A percentile compares a stretch with the other conserved stretches of the same genome.
phyloP scores from a whole-genome alignment of 2,888 invertebrate species.

The Mesoligia furuncula region DNA sequence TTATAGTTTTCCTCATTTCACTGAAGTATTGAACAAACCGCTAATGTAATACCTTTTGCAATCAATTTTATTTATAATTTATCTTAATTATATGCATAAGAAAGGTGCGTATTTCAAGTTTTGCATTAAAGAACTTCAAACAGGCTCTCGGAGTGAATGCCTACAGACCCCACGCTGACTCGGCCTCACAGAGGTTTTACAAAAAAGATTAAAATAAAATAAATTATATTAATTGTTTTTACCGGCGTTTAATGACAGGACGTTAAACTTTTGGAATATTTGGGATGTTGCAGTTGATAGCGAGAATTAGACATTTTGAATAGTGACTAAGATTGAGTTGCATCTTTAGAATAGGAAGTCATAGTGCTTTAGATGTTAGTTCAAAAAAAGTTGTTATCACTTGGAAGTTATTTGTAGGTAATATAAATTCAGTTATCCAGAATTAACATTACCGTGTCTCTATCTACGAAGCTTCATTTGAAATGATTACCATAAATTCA shows the following conservation, averaged over 20 bases:
- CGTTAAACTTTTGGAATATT: conserved; percentile 45
- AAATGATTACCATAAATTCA: conserved; percentile 44
- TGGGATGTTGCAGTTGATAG: conserved; percentile 28
- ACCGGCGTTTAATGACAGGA: conserved; percentile 41
- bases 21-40: conserved; percentile 3
- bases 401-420: not conserved
- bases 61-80: conserved; percentile 54
- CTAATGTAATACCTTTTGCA: conserved; percentile 43
- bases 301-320: conserved; percentile 10
- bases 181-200: conserved; percentile 42
- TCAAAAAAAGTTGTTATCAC: not conserved
- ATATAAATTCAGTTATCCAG: conserved; percentile 2
- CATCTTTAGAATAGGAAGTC: not conserved
- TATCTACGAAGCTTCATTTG: conserved; percentile 22
- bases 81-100: conserved; percentile 64
- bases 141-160: conserved; percentile 46
- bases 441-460: conserved; percentile 16
- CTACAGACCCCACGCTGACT: conserved; percentile 61
- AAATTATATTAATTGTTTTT: conserved; percentile 62
- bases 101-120: conserved; percentile 61
- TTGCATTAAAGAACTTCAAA: conserved; percentile 58
- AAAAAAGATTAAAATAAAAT: conserved; percentile 57
- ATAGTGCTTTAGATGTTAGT: not conserved
- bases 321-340: not conserved
- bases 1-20: conserved; percentile 16